Conservation (phyloP, 1,140 invertebrate species). For the Drosophila repleta region DNA sequence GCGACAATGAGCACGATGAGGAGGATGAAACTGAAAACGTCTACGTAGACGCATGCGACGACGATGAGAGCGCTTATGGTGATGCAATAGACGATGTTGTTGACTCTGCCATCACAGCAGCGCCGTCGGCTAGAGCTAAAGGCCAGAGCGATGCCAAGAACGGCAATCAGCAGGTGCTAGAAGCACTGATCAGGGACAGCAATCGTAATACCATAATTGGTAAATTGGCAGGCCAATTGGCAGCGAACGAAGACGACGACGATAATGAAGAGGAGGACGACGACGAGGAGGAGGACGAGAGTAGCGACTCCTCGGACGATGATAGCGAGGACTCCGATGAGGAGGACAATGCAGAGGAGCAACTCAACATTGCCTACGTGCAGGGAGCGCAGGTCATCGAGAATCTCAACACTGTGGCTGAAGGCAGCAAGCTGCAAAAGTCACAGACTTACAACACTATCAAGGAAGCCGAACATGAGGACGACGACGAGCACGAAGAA, state of each 20-base stretch:
- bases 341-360: constrained; percentile 65
- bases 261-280: constrained; percentile 63
- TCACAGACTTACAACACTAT: constrained; percentile 78
- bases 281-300: constrained; percentile 64
- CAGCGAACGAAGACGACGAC: constrained; percentile 41
- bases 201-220: constrained; percentile 77
- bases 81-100: constrained; percentile 76
- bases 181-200: constrained; percentile 77
- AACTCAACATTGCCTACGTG: constrained; percentile 66
- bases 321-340: constrained; percentile 73
- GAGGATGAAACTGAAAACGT: constrained; percentile 57
- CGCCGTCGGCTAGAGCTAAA: constrained; percentile 29
- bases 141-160: constrained; percentile 63
- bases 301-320: constrained; percentile 73
- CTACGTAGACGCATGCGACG: constrained; percentile 66
- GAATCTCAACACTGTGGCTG: constrained; percentile 73
- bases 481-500: not conserved
- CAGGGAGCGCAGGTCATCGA: constrained; percentile 81
- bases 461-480: constrained; percentile 50
- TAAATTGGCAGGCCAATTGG: constrained; percentile 69
- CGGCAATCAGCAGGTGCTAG: constrained; percentile 73
- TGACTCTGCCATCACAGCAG: constrained; percentile 59
- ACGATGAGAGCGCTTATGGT: constrained; percentile 67
- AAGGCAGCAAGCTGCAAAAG: constrained; percentile 69
- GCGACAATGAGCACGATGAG: constrained; percentile 42